Conservation (phyloP, 35 echinoderm and acorn worm species). For the Apostichopus parvimensis region DNA sequence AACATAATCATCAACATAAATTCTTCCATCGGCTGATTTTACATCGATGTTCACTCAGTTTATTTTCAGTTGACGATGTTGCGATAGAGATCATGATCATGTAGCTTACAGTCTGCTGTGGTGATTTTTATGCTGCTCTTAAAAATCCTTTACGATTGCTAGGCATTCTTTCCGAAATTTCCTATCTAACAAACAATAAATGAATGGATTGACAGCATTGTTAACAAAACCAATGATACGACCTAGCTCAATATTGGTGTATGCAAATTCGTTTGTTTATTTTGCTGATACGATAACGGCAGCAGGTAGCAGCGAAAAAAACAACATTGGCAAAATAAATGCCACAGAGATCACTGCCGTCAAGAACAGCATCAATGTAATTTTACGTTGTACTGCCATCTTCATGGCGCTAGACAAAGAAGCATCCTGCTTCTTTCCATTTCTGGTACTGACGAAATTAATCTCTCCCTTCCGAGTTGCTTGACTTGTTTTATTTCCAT, state of each 20-base stretch:
- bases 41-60: too few relatives aligned
- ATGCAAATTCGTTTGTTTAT: not conserved
- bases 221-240: constrained; percentile 3
- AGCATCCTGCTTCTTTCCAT: too few relatives aligned
- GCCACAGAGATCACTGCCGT: not conserved
- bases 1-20: too few relatives aligned
- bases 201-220: constrained; percentile 26
- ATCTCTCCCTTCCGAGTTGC: too few relatives aligned
- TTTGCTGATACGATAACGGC: not conserved
- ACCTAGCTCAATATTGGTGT: not conserved
- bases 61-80: too few relatives aligned
- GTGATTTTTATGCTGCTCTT: too few relatives aligned
- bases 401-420: not conserved
- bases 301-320: not conserved
- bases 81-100: too few relatives aligned
- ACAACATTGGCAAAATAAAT: not conserved
- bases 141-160: not conserved
- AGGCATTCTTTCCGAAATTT: constrained; percentile 29
- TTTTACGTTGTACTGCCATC: not conserved
- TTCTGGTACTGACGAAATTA: too few relatives aligned
- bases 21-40: too few relatives aligned
- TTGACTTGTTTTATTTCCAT: too few relatives aligned
- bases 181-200: constrained; percentile 23
- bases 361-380: constrained; percentile 21
- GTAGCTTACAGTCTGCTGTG: too few relatives aligned